Base-by-base conservation (phyloP, 2,113 vertebrate genomes). In the Microtus richardsoni region DNA sequence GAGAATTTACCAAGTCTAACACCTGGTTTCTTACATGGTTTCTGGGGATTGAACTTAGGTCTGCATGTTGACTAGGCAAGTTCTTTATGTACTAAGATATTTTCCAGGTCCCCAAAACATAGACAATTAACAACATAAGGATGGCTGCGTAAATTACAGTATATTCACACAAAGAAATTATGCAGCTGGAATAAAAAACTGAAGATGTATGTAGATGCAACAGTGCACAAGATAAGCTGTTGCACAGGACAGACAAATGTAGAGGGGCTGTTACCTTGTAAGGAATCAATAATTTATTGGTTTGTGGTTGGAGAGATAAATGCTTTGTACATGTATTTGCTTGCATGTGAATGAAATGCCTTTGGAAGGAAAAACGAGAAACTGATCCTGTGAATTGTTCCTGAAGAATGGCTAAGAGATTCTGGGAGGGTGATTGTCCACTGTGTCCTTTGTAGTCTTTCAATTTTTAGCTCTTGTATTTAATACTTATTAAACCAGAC, bases 101-200 rank as follows among this genome's bases (percentile, higher is more conserved):
- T 17, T 68, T 11, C 11, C 28, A 66, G 44, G 30, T 62, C 36
- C 64, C 41, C 9, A 44, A 22, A 85, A 68, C 93, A 13, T 77
- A 8, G 82, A 36, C 26, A 3, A 58, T 91, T 91, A 70, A 86
- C 13, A 24, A 8, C 41, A 78, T 22, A 78, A 74, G 24, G 39
- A 33, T 68, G 47, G 41, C 60, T 60, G 26, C 87, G 75, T 90
- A 78, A 80, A 64, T 44, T 11, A 47, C n/a, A 44, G 47, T 83
- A 22, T 87, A 87, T 54, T 90, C n/a, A 49, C 75, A 90, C 14
- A 83, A 49, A 85, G 78, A 88, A 83, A 52, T 77, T 87, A 47
- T 75, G 7, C 78, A 77, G 30, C 66, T 91, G 3, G 58, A 78
- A 21, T 68, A 62, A 85, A 92, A 44, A 49, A 70, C 44, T 60